Base-by-base conservation (phyloP, 1,140 invertebrate species). In the Drosophila sulfurigaster region DNA sequence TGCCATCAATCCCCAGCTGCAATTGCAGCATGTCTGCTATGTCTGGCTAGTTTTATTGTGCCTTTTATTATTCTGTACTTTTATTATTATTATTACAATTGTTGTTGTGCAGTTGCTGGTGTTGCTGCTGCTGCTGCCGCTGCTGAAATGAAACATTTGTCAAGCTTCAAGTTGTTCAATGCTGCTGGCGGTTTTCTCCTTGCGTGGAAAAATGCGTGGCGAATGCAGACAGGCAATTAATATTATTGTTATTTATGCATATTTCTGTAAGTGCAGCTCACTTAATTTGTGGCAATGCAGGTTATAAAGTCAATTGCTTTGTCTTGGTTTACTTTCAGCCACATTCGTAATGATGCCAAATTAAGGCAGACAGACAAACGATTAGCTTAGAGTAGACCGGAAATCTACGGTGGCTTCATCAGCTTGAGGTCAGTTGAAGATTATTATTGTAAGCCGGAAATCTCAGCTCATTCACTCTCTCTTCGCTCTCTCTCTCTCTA, bases 161-260 rank as follows among this genome's bases (percentile, higher is more conserved):
- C 68, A 35, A 51, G 62, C 52, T 67, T 63, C 75, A 70, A 69
- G 67, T 66, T 57, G 56, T 51, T 68, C n/a, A 54, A 63, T 35
- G 68, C 68, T 46, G 56, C 58, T 62, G 45, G 60, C 51, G 65
- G 56, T 75, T 75, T 20, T 52, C 35, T 16, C 5, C 46, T 66
- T 72, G 73, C 58, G 68, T 75, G 73, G 52, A 75, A 75, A 78
- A 78, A 72, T 87, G 83, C 82, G 79, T 86, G 70, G 65, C 71
- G 79, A 86, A 76, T 79, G 57, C 74, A 78, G 85, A 83, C 80
- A 75, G 59, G 72, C 85, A 89, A 88, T 88, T 88, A 88, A 85
- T 85, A 81, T 89, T 71, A 88, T 74, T 62, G 64, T 65, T 79
- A 71, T 77, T 88, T 88, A 87, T 83, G 83, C 73, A 69, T 57